Evolutionary conservation across 2,888 invertebrate genomes (phyloP).

Genomic region (Sinelater perroti): DNA sequence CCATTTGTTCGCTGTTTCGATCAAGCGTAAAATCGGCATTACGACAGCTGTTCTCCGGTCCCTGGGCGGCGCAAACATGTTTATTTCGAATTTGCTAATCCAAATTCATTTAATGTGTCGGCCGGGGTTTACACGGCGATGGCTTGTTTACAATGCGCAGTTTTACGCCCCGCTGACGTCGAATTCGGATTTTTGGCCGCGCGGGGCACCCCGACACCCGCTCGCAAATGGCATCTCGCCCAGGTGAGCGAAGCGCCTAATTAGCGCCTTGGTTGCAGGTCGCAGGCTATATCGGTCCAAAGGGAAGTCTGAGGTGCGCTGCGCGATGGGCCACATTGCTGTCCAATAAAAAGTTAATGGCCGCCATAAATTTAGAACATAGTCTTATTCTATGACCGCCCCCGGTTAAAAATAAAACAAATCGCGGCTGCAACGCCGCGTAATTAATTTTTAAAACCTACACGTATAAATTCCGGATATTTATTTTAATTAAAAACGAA

Average conservation of each 20-base stretch:
- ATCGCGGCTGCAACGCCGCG: slow-evolving; percentile 34
- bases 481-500: slow-evolving; percentile 37
- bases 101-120: slow-evolving; percentile 14
- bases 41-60: slow-evolving; percentile 34
- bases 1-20: slow-evolving; percentile 34
- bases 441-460: slow-evolving; percentile 35
- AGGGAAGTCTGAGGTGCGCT: background rate
- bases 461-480: slow-evolving; percentile 35
- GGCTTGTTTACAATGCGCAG: too few relatives aligned
- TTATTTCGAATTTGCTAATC: slow-evolving; percentile 36
- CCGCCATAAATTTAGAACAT: slow-evolving; percentile 38
- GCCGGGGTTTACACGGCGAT: slow-evolving; percentile 11
- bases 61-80: slow-evolving; percentile 31
- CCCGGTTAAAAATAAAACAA: slow-evolving; percentile 38
- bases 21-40: slow-evolving; percentile 37
- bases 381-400: slow-evolving; percentile 35
- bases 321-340: slow-evolving; percentile 28
- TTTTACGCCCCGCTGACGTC: too few relatives aligned
- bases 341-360: slow-evolving; percentile 40
- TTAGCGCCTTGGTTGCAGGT: slow-evolving; percentile 28
- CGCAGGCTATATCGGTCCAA: slow-evolving; percentile 27
- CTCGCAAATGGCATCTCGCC: too few relatives aligned
- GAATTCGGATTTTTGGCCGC: too few relatives aligned
- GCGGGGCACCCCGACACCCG: too few relatives aligned
- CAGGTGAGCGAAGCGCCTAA: slow-evolving; percentile 1